phyloP scores from a whole-genome alignment of 2,888 invertebrate species.

The Atherix ibis region DNA sequence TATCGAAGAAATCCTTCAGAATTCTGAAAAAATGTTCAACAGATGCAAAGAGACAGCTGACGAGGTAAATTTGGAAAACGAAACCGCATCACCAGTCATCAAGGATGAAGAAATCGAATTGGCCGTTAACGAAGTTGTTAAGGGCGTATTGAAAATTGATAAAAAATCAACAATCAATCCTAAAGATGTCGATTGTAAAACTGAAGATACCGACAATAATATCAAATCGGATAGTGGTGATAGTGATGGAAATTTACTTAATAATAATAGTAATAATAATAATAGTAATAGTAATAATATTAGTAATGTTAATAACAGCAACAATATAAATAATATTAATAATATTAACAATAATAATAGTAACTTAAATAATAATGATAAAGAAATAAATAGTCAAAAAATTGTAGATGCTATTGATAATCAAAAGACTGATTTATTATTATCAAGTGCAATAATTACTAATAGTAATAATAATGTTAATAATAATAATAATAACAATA shows the following conservation, averaged over 20 bases:
- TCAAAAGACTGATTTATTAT: constrained; percentile 29
- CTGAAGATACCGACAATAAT: neutral
- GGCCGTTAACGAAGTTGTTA: constrained; percentile 37
- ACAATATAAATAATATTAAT: constrained; percentile 19
- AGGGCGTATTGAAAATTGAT: constrained; percentile 32
- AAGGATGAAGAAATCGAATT: constrained; percentile 39
- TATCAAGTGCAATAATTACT: constrained; percentile 20
- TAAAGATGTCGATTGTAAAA: constrained; percentile 6
- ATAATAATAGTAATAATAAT: constrained; percentile 7
- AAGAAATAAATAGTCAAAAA: constrained; percentile 10
- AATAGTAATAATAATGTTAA: constrained; percentile 11
- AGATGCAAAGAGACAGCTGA: constrained; percentile 29
- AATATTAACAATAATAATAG: constrained; percentile 20
- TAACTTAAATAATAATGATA: constrained; percentile 10
- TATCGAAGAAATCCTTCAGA: constrained; percentile 35
- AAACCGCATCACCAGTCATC: constrained; percentile 30
- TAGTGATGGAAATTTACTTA: constrained; percentile 7
- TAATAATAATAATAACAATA: constrained; percentile 9
- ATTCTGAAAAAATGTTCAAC: constrained; percentile 36
- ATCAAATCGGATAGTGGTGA: constrained; percentile 1
- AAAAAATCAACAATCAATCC: constrained; percentile 19
- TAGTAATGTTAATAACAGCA: constrained; percentile 5
- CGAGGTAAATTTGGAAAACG: constrained; percentile 14
- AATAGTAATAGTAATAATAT: constrained; percentile 3
- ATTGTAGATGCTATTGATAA: constrained; percentile 20